These are phyloP conservation scores for Trematocara nigrifrons DNA, from an alignment of 2,113 vertebrate species.

Conservation along the genomic window DNA sequence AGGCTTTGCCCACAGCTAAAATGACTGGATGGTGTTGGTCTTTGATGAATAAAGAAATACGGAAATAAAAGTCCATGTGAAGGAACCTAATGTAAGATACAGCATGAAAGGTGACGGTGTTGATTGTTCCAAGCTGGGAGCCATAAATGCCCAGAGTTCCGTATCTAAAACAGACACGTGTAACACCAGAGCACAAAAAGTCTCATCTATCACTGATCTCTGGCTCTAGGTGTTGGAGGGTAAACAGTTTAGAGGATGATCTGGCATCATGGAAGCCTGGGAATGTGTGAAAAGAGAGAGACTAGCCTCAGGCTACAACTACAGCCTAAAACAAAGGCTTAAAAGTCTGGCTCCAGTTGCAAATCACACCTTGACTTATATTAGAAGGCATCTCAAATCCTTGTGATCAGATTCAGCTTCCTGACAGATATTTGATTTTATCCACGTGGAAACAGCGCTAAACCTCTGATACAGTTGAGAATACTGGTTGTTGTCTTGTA, in stretches of 20 bases:
- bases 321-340: background rate
- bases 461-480: background rate
- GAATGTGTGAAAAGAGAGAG: slow-evolving; percentile 5
- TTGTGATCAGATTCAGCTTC: background rate
- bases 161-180: background rate
- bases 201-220: slow-evolving; percentile 21
- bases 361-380: background rate
- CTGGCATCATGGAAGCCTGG: background rate
- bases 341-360: background rate
- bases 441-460: background rate
- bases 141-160: background rate
- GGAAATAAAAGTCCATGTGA: background rate
- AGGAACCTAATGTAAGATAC: background rate
- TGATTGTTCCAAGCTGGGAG: background rate
- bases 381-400: background rate
- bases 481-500: background rate
- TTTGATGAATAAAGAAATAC: background rate
- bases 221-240: slow-evolving; percentile 20
- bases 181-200: background rate
- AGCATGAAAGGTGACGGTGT: background rate
- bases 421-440: background rate
- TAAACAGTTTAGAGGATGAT: slow-evolving; percentile 46
- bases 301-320: background rate
- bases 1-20: background rate
- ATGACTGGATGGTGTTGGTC: background rate